Conservation (phyloP, 2,113 vertebrate species). For the Arothron firmamentum region DNA sequence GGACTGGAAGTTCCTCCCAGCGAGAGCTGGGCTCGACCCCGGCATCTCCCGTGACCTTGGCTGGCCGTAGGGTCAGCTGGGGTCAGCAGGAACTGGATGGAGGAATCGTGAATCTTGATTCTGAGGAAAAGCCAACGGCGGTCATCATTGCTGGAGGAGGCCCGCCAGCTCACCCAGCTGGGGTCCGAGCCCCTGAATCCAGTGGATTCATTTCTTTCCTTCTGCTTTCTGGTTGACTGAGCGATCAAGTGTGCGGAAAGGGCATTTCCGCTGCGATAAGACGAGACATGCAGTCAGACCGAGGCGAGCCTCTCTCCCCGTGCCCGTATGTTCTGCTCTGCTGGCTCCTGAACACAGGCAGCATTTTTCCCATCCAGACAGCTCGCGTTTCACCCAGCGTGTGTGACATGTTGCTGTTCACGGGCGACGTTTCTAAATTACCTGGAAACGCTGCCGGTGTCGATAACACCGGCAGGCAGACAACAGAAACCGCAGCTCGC, state of each 20-base stretch:
- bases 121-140: too few species aligned
- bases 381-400: constrained; percentile 39
- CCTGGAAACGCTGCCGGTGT: constrained; percentile 29
- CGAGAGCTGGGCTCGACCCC: too few species aligned
- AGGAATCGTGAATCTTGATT: too few species aligned
- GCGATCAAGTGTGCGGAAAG: constrained; percentile 30
- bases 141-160: too few species aligned
- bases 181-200: too few species aligned
- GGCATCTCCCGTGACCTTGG: too few species aligned
- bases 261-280: constrained; percentile 36
- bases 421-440: constrained; percentile 28
- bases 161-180: too few species aligned
- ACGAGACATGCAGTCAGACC: not conserved
- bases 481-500: constrained; percentile 22
- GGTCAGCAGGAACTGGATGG: too few species aligned
- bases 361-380: constrained; percentile 27
- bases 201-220: too few species aligned
- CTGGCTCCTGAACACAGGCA: constrained; percentile 4
- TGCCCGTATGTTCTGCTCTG: constrained; percentile 53
- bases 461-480: not conserved
- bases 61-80: too few species aligned
- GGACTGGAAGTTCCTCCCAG: too few species aligned
- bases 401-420: constrained; percentile 15
- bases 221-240: not conserved
- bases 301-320: constrained; percentile 14